Evolutionary conservation across 1,140 invertebrate genomes (phyloP), one percentile per base, ranked within the genome.

Genomic region (Drosophila auraria): DNA sequence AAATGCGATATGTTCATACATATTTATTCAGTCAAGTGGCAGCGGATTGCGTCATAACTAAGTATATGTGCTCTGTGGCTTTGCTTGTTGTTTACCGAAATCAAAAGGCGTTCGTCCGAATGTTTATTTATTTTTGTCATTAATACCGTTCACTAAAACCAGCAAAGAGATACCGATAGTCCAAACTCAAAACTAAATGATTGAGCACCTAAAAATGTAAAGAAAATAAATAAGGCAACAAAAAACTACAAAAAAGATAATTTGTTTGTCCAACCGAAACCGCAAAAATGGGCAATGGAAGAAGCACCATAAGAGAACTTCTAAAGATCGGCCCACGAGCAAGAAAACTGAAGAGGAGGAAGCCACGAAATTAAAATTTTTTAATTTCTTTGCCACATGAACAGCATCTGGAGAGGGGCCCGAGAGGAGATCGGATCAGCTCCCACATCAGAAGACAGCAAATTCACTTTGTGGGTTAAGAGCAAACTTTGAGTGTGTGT

Each of bases 391-490:
- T 51, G 50, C 61, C 82, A 84, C 73, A 84, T 84, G 82, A 80
- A 12, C 63, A 61, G 59, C 82, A 86, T 61, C 60, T 75, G 70
- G 56, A 64, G 64, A 4, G 23, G 15, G n/a, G n/a, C n/a, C 17
- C 15, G 12, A 5, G 7, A n/a, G n/a, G n/a, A 54, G 40, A 47
- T 61, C 17, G 2, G 42, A 62, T 47, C 36, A 36, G 62, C 71
- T 64, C 78, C 64, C 62, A 78, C 76, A 54, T 50, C 38, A 57
- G 11, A 62, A 38, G 14, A 30, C 7, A 47, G 40, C 60, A 42
- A 33, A 20, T 47, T n/a, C 33, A 49, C n/a, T 83, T 83, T 76
- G 45, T 82, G 58, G 78, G 82, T 82, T 84, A 71, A 75, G 66
- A 80, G 54, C 53, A 56, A 49, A 50, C 44, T 49, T 49, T 20